Evolutionary conservation across 2,888 invertebrate genomes (phyloP).

Genomic region (Alentia gelatinosa): DNA sequence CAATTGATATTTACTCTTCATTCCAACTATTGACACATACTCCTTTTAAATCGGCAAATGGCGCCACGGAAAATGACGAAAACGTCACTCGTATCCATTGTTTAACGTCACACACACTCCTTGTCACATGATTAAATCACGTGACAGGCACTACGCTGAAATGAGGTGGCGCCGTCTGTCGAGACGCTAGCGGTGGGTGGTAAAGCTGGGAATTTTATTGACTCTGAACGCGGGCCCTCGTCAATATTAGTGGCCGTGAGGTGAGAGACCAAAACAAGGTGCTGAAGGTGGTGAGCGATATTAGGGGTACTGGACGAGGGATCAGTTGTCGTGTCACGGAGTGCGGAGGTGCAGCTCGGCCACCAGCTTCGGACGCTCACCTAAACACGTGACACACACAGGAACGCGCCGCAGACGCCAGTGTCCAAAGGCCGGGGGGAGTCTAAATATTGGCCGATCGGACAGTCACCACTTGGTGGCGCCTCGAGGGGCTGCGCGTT

Average conservation of each 20-base stretch:
- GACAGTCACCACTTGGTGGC: not conserved
- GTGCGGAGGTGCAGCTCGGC: not conserved
- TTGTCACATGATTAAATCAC: too few species aligned
- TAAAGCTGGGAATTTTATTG: too few species aligned
- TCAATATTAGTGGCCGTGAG: not conserved
- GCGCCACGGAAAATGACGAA: too few species aligned
- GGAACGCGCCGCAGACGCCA: not conserved
- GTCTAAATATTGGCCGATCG: constrained; percentile 22
- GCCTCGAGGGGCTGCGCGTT: not conserved
- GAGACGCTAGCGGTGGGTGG: too few species aligned
- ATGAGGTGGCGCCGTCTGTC: not conserved
- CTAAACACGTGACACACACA: not conserved
- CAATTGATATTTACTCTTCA: too few species aligned
- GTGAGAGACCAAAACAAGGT: not conserved
- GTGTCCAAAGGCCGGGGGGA: not conserved
- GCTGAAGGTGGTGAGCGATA: not conserved
- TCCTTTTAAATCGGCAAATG: too few species aligned
- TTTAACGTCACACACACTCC: too few species aligned
- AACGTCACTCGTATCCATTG: too few species aligned
- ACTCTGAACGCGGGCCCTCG: not conserved
- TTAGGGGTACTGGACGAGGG: not conserved
- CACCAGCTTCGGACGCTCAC: not conserved
- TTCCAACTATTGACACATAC: too few species aligned
- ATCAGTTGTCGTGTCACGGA: not conserved
- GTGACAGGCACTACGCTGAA: not conserved